phyloP scores from a whole-genome alignment of 2,797 vertebrate species.

The Lophius americanus region DNA sequence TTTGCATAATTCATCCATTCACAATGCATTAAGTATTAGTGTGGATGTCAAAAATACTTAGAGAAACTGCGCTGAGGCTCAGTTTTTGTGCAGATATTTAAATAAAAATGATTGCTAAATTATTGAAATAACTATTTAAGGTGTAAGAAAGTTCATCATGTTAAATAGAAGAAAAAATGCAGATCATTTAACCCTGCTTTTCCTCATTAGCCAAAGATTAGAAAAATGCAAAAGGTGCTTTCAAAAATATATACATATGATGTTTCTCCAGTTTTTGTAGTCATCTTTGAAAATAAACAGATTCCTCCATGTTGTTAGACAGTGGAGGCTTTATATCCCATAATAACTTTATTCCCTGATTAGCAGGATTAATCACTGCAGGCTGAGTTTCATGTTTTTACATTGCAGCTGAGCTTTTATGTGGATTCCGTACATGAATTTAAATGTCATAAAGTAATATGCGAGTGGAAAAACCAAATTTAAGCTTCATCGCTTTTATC shows the following conservation, averaged over 20 bases:
- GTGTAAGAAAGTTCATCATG: neutral
- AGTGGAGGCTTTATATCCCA: constrained; percentile 5
- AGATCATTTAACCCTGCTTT: neutral
- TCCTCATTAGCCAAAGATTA: neutral
- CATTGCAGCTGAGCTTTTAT: constrained; percentile 33
- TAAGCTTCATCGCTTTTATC: constrained; percentile 42
- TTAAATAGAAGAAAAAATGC: neutral
- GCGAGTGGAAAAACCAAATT: constrained; percentile 35
- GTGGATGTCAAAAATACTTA: too few relatives aligned
- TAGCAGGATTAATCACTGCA: constrained; percentile 46
- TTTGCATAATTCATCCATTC: too few relatives aligned
- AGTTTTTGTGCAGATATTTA: too few relatives aligned
- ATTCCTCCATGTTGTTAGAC: constrained; percentile 2
- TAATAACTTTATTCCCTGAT: constrained; percentile 33
- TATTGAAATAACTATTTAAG: neutral
- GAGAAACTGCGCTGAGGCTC: too few relatives aligned
- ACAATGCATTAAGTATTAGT: too few relatives aligned
- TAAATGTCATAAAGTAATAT: constrained; percentile 52
- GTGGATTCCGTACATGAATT: constrained; percentile 5
- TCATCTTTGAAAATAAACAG: neutral
- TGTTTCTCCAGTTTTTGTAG: constrained; percentile 1
- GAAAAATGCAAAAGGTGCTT: neutral
- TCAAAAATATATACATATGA: neutral
- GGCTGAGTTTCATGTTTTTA: constrained; percentile 28
- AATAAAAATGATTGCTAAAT: too few relatives aligned